Percentiles rank a stretch among this genome's conserved stretches.
These are phyloP conservation scores for Rhingia campestris DNA, from an alignment of 2,888 invertebrate species.

Conservation along the genomic window DNA sequence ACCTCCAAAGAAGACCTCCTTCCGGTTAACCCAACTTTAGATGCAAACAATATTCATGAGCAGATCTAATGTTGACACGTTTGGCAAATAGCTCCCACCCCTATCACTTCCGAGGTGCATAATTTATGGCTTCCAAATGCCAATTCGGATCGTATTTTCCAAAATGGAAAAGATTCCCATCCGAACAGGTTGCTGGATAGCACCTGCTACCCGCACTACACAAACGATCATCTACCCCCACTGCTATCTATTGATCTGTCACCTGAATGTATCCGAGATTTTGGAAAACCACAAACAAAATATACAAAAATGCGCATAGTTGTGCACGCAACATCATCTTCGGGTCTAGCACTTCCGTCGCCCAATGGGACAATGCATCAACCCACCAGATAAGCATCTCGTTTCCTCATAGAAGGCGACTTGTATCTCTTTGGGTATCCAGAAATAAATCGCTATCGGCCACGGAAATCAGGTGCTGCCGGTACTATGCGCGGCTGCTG, in stretches of 20 bases:
- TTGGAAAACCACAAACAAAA: conserved; percentile 18
- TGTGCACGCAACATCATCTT: conserved; percentile 44
- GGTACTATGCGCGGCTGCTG: conserved; percentile 64
- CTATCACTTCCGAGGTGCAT: too few relatives aligned
- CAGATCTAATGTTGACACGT: too few relatives aligned
- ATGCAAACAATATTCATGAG: too few relatives aligned
- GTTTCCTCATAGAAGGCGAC: conserved; percentile 58
- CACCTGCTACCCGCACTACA: conserved; percentile 38
- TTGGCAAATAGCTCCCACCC: too few relatives aligned
- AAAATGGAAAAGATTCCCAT: not conserved
- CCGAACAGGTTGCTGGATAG: conserved; percentile 35
- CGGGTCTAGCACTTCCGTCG: conserved; percentile 66
- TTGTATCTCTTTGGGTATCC: conserved; percentile 40
- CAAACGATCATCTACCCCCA: conserved; percentile 16
- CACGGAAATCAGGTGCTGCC: conserved; percentile 73
- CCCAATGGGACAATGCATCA: conserved; percentile 58
- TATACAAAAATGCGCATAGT: not conserved
- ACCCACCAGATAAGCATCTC: conserved; percentile 63
- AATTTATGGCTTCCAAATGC: too few relatives aligned
- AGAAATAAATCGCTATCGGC: conserved; percentile 72
- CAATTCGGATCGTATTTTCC: too few relatives aligned
- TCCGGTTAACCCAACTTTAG: too few relatives aligned
- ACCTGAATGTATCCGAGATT: conserved; percentile 20
- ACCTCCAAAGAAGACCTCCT: too few relatives aligned
- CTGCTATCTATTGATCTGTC: conserved; percentile 1